These are phyloP conservation scores for Bradypodion pumilum DNA, from an alignment of 2,797 vertebrate species.

Conservation along the genomic window DNA sequence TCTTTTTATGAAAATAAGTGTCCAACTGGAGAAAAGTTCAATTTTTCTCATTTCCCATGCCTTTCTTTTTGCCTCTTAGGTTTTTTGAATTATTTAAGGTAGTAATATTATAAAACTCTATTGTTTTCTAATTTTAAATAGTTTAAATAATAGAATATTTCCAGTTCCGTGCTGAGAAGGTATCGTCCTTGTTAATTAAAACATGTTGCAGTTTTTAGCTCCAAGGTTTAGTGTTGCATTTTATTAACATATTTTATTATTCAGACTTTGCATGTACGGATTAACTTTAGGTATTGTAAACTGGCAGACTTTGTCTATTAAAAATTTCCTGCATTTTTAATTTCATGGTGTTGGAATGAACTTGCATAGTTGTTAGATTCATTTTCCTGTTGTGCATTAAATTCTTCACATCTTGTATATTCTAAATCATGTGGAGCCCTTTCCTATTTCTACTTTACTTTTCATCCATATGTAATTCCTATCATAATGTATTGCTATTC, in stretches of 20 bases:
- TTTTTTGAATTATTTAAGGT: slow-evolving; percentile 26
- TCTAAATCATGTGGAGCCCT: slow-evolving; percentile 62
- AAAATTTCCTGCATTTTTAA: slow-evolving; percentile 52
- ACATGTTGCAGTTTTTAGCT: slow-evolving; percentile 45
- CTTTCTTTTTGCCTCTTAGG: slow-evolving; percentile 15
- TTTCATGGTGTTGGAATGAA: slow-evolving; percentile 30
- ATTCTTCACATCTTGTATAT: slow-evolving; percentile 55
- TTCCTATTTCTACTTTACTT: slow-evolving; percentile 63
- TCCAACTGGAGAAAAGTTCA: slow-evolving; percentile 12
- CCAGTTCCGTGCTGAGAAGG: slow-evolving; percentile 32
- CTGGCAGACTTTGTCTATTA: slow-evolving; percentile 55
- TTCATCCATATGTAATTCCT: slow-evolving; percentile 60
- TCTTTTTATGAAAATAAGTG: slow-evolving; percentile 37
- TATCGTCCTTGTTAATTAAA: slow-evolving; percentile 60
- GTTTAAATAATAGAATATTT: slow-evolving; percentile 50
- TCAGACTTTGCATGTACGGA: slow-evolving; percentile 32
- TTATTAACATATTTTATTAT: slow-evolving; percentile 53
- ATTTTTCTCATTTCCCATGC: neutral
- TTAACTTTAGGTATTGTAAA: slow-evolving; percentile 50
- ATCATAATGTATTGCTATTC: slow-evolving; percentile 52
- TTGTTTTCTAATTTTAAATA: slow-evolving; percentile 44
- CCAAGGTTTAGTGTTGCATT: slow-evolving; percentile 47
- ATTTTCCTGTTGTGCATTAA: slow-evolving; percentile 65
- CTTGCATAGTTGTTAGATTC: slow-evolving; percentile 42
- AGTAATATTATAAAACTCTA: fast-evolving